Evolutionary conservation across 2,113 vertebrate species (phyloP), one percentile per base, ranked within the genome.

Genomic region (Triplophysa dalaica): DNA sequence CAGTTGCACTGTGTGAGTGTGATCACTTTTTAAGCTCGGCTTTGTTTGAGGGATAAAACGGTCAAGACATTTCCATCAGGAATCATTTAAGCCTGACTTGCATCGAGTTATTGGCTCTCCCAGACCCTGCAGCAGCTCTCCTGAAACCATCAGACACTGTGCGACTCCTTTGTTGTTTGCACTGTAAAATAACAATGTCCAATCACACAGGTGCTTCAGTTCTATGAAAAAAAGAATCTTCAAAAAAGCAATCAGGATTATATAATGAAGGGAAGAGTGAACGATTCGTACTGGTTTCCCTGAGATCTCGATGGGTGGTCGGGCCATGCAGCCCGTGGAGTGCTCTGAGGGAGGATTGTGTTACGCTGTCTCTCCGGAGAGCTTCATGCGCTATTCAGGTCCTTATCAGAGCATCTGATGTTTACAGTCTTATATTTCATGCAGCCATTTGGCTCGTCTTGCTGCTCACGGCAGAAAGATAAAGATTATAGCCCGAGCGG

Each of bases 361-460:
- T 61, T 69, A 68, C 70, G 0, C 5, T 17, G 14, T 38, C 26
- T 58, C 76, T 62, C 60, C 22, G 73, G 82, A 64, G 75, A 41
- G 52, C 77, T 70, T 78, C 74, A 43, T 65, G 17, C 12, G 4
- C 64, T 33, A 61, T 69, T 73, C 70, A 16, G 13, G 56, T 67
- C 43, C 75, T 81, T 84, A 77, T 84, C 82, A n/a, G 52, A 60
- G 24, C 67, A 81, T 77, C 61, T 56, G 33, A 54, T 77, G 75
- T 65, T 72, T 67, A 80, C 66, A 13, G 29, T 70, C 60, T 80
- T 58, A 68, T 48, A 41, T 58, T 82, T 43, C 66, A 54, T 62
- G 66, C 45, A 43, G 50, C 24, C 62, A 52, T 26, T 75, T 38
- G 45, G 29, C 41, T 64, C 45, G 24, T 29, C 26, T 68, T 48